Evolutionary conservation across 2,797 vertebrate genomes (phyloP), one percentile per base, ranked within the genome.

Genomic region (Acanthurus tractus): DNA sequence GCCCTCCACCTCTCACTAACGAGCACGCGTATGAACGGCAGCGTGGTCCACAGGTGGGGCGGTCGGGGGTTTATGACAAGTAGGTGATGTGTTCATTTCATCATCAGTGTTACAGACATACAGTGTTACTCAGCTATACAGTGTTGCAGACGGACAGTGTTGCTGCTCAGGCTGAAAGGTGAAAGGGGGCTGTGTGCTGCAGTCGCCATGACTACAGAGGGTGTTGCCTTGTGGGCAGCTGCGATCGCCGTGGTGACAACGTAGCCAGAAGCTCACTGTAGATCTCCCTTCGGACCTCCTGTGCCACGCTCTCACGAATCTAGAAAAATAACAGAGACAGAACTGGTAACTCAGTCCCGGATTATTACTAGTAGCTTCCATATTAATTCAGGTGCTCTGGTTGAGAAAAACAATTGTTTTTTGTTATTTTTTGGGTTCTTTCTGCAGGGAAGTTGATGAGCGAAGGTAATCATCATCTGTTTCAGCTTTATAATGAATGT

Each of bases 221-320:
- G 1, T 78, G 82, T 34, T 93, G 85, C 56, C 70, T 81, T n/a
- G 85, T 1, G 0, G 82, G 66, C 2, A 74, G 73, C 17, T 94
- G 84, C 20, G 95, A 91, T 79, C 87, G 93, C 83, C 64, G 93
- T 18, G 96, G 93, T 1, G 96, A 96, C 45, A 96, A 94, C 17
- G 96, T 96, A 74, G 97, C 95, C 84, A 98, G 91, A 74, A 99
- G 95, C 84, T 98, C 97, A 71, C 94, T 96, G 90, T 97, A 95
- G 81, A 99, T 97, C 95, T 99, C 97, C 86, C 96, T 93, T 82
- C 96, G 94, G 87, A 99, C 96, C 91, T 99, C 97, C 49, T 97
- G 95, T 23, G 96, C 96, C 78, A 99, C 95, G 45, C 95, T 97
- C 72, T 97, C 96, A 87, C 97, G 97, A 85, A 99, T 98, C 98